Conservation (phyloP, 2,888 invertebrate genomes). For the Tyria jacobaeae region DNA sequence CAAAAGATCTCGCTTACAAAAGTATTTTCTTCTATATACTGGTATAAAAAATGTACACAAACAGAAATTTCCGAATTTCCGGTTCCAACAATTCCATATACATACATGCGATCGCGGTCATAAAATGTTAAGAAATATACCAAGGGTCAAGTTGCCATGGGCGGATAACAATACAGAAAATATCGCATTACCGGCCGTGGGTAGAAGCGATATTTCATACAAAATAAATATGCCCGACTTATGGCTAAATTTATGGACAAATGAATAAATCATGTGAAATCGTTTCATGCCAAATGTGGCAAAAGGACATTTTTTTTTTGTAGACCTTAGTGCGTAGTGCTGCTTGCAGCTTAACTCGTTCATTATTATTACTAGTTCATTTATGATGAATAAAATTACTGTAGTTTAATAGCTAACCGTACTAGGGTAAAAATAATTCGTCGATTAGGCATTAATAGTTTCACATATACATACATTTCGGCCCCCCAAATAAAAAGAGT, state of each 20-base stretch:
- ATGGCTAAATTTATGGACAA: slow-evolving; percentile 53
- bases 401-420: no score
- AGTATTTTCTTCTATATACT: slow-evolving; percentile 14
- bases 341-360: background rate
- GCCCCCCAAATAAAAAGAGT: no score
- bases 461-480: no score
- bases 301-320: slow-evolving; percentile 26
- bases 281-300: slow-evolving; percentile 29
- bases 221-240: slow-evolving; percentile 60
- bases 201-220: slow-evolving; percentile 60
- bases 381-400: no score
- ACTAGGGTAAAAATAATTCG: no score
- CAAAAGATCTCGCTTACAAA: slow-evolving; percentile 25
- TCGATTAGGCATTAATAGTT: no score
- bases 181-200: slow-evolving; percentile 59
- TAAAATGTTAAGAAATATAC: slow-evolving; percentile 58
- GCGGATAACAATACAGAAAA: slow-evolving; percentile 66
- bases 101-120: slow-evolving; percentile 36
- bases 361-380: no score
- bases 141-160: slow-evolving; percentile 59
- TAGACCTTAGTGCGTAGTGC: slow-evolving; percentile 5
- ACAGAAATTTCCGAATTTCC: slow-evolving; percentile 15
- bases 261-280: slow-evolving; percentile 51
- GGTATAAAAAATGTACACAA: slow-evolving; percentile 17
- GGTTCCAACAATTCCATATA: slow-evolving; percentile 13